A percentile compares a stretch with the other conserved stretches of the same genome.
These are phyloP conservation scores for Pachycephala philippinensis DNA, from an alignment of 2,113 vertebrate species.

Conservation along the genomic window DNA sequence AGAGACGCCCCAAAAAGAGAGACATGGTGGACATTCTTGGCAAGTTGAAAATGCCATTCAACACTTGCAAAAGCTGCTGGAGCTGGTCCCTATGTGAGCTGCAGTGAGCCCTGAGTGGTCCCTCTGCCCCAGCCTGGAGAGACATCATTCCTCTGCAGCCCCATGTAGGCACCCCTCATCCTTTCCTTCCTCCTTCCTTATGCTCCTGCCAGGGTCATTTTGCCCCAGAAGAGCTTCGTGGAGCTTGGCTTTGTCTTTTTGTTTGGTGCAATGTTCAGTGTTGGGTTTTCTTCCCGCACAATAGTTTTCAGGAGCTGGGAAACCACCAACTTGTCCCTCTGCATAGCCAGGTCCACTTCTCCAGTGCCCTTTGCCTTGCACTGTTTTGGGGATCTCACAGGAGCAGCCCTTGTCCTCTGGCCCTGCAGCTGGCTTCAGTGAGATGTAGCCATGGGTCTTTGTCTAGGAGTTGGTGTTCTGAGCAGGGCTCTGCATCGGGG, in stretches of 20 bases:
- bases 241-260: neutral
- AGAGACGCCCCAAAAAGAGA: neutral
- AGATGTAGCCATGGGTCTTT: neutral
- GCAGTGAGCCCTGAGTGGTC: neutral
- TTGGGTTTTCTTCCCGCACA: neutral
- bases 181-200: neutral
- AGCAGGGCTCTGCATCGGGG: accelerated
- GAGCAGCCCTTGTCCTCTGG: neutral
- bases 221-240: neutral
- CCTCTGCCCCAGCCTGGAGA: neutral
- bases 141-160: accelerated
- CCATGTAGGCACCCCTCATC: neutral
- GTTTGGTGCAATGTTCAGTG: neutral
- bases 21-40: neutral
- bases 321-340: neutral
- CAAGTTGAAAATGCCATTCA: neutral
- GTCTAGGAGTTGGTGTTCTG: accelerated
- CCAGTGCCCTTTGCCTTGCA: neutral
- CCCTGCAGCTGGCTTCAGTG: neutral
- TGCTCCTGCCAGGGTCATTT: neutral
- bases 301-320: neutral
- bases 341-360: neutral
- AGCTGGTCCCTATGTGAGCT: neutral
- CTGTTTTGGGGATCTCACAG: neutral
- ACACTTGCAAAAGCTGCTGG: neutral